A percentile compares a stretch with the other conserved stretches of the same genome.
Conservation (phyloP, 2,113 vertebrate species). For the Sinocyclocheilus grahami region DNA sequence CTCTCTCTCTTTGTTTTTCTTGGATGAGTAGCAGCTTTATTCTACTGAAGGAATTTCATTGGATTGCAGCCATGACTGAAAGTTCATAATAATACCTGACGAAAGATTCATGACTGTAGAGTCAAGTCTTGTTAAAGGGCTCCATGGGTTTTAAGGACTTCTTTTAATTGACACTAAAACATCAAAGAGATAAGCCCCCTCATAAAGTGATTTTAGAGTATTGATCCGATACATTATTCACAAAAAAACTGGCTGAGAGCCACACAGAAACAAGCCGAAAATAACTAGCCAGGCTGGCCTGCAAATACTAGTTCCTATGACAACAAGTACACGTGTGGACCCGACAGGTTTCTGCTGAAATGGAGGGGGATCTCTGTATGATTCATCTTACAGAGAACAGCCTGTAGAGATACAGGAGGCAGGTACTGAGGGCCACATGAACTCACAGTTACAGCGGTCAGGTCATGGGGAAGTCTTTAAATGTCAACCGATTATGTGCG, state of each 20-base stretch:
- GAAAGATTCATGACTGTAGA: constrained; percentile 1
- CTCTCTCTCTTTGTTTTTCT: background rate
- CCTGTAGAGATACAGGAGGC: background rate
- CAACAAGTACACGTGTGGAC: constrained; percentile 35
- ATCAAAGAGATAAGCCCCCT: background rate
- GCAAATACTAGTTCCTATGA: constrained; percentile 42
- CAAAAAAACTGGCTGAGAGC: background rate
- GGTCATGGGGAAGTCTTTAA: background rate
- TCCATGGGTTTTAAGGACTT: background rate
- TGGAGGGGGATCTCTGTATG: background rate
- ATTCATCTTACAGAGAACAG: background rate
- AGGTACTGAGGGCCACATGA: background rate
- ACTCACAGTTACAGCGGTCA: background rate
- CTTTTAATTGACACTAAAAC: background rate
- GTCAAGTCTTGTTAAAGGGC: background rate
- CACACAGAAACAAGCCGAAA: background rate
- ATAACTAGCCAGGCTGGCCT: constrained; percentile 35
- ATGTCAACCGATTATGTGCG: background rate
- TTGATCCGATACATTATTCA: background rate
- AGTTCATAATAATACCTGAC: background rate
- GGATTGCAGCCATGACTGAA: constrained; percentile 20
- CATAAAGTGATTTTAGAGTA: background rate
- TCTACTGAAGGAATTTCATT: background rate
- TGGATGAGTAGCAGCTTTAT: constrained; percentile 20
- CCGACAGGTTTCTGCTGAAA: background rate